Evolutionary conservation across 2,888 invertebrate genomes (phyloP), one percentile per base, ranked within the genome.

Genomic region (Scelioninae gen. 1): DNA sequence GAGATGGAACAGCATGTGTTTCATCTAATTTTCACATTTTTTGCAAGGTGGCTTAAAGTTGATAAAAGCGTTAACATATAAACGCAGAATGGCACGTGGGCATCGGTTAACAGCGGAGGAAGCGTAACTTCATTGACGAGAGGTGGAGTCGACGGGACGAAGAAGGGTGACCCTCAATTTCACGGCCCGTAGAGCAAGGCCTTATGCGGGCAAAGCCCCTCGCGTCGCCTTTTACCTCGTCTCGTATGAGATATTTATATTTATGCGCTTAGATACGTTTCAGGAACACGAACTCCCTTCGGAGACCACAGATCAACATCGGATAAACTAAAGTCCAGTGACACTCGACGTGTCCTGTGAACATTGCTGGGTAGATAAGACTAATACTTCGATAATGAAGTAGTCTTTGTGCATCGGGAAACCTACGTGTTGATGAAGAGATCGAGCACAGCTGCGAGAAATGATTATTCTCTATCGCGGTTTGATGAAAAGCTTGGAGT

Each of bases 261-360:
- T 90, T 90, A 90, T 89, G 88, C 87, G 87, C 87, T 91, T 89
- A 88, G 90, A 89, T 88, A 90, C 88, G 90, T 87, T 87, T 86
- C 82, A 84, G 56, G 82, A 69, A 80, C 66, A 65, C 65, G 38
- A 58, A n/a, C 16, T 77, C 82, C 74, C 77, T 51, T 43, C 45
- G 56, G 68, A 47, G 47, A 66, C 66, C 45, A n/a, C 76, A 77
- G 72, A 77, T 82, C 72, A 66, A 55, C 76, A 62, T n/a, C 56
- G 66, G 82, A 82, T 82, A 77, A 60, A 58, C 66, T 31, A 23
- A 72, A 62, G 76, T 82, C 66, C 45, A 71, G 49, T 75, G 78
- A 84, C 81, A 76, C 51, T 32, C 80, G 69, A 72, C 74, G 76
- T 75, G 83, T 83, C 65, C 69, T 51, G 29, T 66, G 72, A 72